These are phyloP conservation scores for Tachypleus tridentatus DNA, from an alignment of 1,140 invertebrate genomes.

Conservation along the genomic window DNA sequence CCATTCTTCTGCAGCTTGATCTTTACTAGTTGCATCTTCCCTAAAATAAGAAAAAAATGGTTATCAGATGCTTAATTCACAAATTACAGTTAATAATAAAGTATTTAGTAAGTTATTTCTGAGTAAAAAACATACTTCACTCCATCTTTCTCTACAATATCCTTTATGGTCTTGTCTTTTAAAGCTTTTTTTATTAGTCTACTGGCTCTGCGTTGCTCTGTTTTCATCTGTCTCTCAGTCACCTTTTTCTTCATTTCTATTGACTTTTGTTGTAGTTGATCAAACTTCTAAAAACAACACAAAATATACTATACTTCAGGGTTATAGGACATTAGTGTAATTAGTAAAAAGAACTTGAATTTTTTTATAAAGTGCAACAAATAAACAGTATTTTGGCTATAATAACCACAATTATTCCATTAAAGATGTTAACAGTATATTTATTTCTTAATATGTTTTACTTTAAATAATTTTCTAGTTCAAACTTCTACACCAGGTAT, in stretches of 20 bases:
- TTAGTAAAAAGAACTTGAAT: no score
- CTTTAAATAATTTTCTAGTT: no score
- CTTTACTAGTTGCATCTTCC: not conserved
- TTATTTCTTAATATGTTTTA: no score
- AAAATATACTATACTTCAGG: not conserved
- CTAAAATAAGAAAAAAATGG: not conserved
- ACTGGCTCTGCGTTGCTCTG: constrained; percentile 4
- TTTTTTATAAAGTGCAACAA: no score
- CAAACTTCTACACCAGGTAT: no score
- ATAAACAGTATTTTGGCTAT: no score
- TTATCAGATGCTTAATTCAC: not conserved
- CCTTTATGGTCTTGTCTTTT: constrained; percentile 7
- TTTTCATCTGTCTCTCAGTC: not conserved
- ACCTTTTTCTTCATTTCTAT: not conserved
- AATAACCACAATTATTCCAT: no score
- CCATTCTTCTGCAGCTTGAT: constrained; percentile 10
- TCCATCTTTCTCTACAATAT: not conserved
- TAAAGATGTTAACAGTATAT: no score
- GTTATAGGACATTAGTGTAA: no score
- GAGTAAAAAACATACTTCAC: not conserved
- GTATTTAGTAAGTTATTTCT: not conserved
- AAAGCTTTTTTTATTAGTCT: constrained; percentile 10
- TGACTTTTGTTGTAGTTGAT: constrained; percentile 9
- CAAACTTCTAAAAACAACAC: constrained; percentile 10
- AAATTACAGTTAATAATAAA: constrained; percentile 1